A percentile compares a stretch with the other conserved stretches of the same genome.
phyloP scores from a whole-genome alignment of 2,797 vertebrate species.

The Argyrosomus regius region DNA sequence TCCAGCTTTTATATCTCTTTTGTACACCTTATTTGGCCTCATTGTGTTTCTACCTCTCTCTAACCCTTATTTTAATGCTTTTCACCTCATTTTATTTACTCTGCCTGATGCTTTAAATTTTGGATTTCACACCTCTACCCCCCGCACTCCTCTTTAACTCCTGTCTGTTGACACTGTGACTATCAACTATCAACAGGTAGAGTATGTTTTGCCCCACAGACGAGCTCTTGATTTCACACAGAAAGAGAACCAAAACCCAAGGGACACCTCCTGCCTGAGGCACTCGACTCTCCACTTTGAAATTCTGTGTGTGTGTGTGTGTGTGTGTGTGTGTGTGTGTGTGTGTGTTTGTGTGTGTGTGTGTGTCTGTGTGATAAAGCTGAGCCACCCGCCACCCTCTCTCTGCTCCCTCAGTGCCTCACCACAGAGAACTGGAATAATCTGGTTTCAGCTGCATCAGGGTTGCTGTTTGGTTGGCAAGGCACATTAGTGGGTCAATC shows the following conservation, averaged over 20 bases:
- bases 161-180: conserved; percentile 1
- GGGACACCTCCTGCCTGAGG: conserved; percentile 50
- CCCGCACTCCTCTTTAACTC: background rate
- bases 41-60: background rate
- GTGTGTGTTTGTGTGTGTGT: conserved; percentile 24
- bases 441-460: conserved; percentile 79
- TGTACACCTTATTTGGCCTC: background rate
- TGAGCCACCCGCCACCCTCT: conserved; percentile 51
- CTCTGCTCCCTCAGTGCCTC: conserved; percentile 55
- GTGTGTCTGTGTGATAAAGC: conserved; percentile 51
- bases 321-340: conserved; percentile 12
- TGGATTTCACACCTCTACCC: background rate
- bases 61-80: background rate
- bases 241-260: conserved; percentile 42
- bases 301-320: conserved; percentile 36
- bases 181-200: conserved; percentile 54
- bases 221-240: conserved; percentile 51
- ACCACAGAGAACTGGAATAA: conserved; percentile 78
- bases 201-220: conserved; percentile 32
- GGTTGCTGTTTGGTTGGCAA: conserved; percentile 77
- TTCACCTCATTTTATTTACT: background rate
- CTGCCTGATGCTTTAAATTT: background rate
- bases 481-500: conserved; percentile 73
- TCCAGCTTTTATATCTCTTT: background rate
- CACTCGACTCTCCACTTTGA: conserved; percentile 44